Conservation (phyloP, 2,113 vertebrate species). For the Lynx canadensis region DNA sequence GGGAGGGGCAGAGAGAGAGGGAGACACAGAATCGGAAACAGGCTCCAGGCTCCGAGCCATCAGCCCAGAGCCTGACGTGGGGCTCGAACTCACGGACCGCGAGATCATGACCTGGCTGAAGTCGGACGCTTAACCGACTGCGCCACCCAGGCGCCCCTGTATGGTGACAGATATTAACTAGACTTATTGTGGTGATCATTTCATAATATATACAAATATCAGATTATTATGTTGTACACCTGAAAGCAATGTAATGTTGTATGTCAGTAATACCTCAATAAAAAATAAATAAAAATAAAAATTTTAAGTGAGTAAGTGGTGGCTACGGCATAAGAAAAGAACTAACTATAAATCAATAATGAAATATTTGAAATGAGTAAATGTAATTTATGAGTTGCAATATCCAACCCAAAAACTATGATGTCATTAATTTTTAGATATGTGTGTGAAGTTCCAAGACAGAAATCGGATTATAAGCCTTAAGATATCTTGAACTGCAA, state of each 20-base stretch:
- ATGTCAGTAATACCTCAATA: neutral
- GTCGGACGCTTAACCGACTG: too few relatives aligned
- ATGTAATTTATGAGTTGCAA: neutral
- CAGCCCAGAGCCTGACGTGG: too few relatives aligned
- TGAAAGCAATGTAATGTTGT: neutral
- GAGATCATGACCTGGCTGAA: too few relatives aligned
- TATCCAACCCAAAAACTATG: neutral
- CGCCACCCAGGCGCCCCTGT: too few relatives aligned
- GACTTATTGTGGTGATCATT: neutral
- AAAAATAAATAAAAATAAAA: neutral
- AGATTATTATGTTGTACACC: neutral
- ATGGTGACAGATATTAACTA: neutral
- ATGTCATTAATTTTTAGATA: neutral
- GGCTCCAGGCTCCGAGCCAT: too few relatives aligned
- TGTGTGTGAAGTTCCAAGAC: neutral
- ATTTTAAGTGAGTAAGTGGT: neutral
- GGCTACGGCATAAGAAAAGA: neutral
- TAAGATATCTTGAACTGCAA: conserved; percentile 39
- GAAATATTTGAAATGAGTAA: neutral
- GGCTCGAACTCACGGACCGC: too few relatives aligned
- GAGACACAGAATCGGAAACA: too few relatives aligned
- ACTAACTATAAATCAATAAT: neutral
- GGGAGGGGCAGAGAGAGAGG: too few relatives aligned
- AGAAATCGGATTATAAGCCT: conserved; percentile 36
- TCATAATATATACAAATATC: neutral